Base-by-base conservation (phyloP, 1,140 invertebrate species). In the Samia ricini region DNA sequence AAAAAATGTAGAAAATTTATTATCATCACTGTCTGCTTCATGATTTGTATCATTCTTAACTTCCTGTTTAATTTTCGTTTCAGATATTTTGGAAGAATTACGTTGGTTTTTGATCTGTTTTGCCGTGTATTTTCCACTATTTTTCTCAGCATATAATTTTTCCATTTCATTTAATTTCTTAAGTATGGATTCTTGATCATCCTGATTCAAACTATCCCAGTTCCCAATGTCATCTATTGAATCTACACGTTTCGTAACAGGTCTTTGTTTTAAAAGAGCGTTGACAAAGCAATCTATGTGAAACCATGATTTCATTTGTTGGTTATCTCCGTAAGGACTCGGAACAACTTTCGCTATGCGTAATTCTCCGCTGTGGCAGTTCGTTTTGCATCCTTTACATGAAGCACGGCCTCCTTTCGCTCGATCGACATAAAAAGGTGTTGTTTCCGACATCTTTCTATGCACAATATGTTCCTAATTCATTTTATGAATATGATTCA, bases 331-430 rank as follows among this genome's bases (percentile, higher is more conserved):
- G 80, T 97, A 98, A 1, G 95, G 95, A 90, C 96, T 97, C 0
- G 94, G 75, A 4, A 93, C 92, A 21, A 96, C 74, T 91, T 97
- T 95, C 0, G 94, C 96, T 19, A 97, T 91, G 60, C 96, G 90
- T 33, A 97, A 71, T 48, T 92, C 87, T 21, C 94, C 95, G 79
- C 94, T 94, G 4, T 94, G 92, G 74, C 97, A 95, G 72, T 95
- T 94, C 58, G 93, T 86, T 89, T 97, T 97, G 83, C 97, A 98
- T 82, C 95, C 95, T 79, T 97, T 97, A 79, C 97, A 98, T n/a
- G 93, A 93, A 0, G 96, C 95, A 48, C 95, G 92, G 0, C 95
- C 95, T 0, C 93, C 92, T 88, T 97, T 97, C 0, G 96, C 96
- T 67, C 95, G 92, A 63, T 97, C 96, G 12, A 94, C 92, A 42